Percentiles rank a stretch among this genome's conserved stretches.
Evolutionary conservation across 2,797 vertebrate species (phyloP).

Genomic region (Pseudochaenichthys georgianus): DNA sequence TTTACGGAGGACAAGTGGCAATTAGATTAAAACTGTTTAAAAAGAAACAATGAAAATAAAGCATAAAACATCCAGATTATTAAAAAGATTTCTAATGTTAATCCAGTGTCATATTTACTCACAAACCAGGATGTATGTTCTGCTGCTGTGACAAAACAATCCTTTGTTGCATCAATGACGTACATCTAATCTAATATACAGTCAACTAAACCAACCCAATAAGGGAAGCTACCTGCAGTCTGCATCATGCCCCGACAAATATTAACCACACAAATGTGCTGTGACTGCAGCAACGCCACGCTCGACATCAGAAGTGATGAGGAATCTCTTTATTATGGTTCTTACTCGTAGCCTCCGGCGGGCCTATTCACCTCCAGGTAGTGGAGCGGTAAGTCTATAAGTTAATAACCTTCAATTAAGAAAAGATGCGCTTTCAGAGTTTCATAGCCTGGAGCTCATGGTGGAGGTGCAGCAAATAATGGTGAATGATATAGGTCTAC

Average conservation of each 20-base stretch:
- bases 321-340: conserved; percentile 54
- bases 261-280: conserved; percentile 60
- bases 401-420: conserved; percentile 63
- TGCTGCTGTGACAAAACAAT: too few relatives aligned
- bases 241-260: conserved; percentile 57
- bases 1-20: conserved; percentile 12
- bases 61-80: not conserved
- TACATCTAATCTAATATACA: not conserved
- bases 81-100: not conserved
- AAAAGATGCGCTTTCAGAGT: conserved; percentile 30
- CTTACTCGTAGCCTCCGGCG: conserved; percentile 31
- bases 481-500: not conserved
- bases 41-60: not conserved
- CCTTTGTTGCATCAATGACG: too few relatives aligned
- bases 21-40: not conserved
- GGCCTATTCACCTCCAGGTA: conserved; percentile 25
- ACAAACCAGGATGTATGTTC: not conserved
- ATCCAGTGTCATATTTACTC: not conserved
- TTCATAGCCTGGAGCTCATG: conserved; percentile 31
- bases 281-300: conserved; percentile 27
- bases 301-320: conserved; percentile 53
- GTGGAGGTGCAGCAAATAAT: conserved; percentile 8
- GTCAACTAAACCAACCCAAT: conserved; percentile 20
- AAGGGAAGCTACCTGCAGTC: conserved; percentile 20
- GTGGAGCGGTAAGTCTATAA: conserved; percentile 19